A percentile compares a stretch with the other conserved stretches of the same genome.
phyloP scores from a whole-genome alignment of 2,113 vertebrate species.

The Prochilodus magdalenae region DNA sequence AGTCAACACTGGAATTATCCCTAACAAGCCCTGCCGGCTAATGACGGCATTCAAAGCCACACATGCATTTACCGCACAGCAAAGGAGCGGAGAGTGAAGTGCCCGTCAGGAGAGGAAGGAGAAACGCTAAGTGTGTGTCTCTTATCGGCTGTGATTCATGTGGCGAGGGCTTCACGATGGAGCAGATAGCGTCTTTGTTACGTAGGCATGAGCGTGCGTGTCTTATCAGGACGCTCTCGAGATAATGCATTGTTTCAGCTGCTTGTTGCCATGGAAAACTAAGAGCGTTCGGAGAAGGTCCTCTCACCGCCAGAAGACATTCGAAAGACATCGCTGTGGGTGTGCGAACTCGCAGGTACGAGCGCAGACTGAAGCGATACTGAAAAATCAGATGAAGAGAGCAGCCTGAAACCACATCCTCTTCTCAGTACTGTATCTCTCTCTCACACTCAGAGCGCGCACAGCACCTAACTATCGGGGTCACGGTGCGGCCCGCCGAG shows the following conservation, averaged over 20 bases:
- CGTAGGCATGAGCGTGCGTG: conserved; percentile 8
- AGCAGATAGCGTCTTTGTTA: conserved; percentile 35
- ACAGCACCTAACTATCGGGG: conserved; percentile 46
- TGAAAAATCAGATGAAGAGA: conserved; percentile 38
- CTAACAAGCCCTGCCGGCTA: neutral
- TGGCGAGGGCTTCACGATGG: conserved; percentile 42
- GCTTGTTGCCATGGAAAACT: conserved; percentile 56
- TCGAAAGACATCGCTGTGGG: conserved; percentile 29
- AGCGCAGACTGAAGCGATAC: conserved; percentile 55
- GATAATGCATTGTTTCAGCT: conserved; percentile 40
- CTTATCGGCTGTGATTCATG: conserved; percentile 45
- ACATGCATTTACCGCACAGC: neutral
- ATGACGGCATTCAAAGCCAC: neutral
- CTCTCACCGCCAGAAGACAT: conserved; percentile 18
- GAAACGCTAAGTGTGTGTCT: conserved; percentile 12
- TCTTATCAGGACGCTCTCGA: conserved; percentile 40
- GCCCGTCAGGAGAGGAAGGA: conserved; percentile 21
- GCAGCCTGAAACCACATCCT: conserved; percentile 51
- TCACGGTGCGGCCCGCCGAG: conserved; percentile 51
- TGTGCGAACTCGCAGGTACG: conserved; percentile 51
- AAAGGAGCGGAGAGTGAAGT: conserved; percentile 16
- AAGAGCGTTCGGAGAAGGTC: conserved; percentile 51
- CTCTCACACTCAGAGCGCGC: conserved; percentile 24
- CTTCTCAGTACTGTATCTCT: conserved; percentile 52
- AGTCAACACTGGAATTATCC: too few relatives aligned